Evolutionary conservation across 2,888 invertebrate species (phyloP), one percentile per base, ranked within the genome.

Genomic region (Crepidodera aurea): DNA sequence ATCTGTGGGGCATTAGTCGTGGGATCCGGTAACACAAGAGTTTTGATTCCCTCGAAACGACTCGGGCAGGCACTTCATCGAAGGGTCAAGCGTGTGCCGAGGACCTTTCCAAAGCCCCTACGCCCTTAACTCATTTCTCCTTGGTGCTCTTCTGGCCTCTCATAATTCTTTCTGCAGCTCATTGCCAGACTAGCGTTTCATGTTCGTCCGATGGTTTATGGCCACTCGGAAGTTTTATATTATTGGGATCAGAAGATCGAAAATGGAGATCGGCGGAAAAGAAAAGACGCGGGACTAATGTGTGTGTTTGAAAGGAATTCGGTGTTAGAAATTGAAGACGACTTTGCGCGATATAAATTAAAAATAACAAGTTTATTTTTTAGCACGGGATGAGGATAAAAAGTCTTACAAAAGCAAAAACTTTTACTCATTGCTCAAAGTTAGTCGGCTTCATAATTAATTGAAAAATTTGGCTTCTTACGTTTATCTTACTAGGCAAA

Each of bases 121-220:
- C 25, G 37, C 37, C 66, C 66, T 62, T 62, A 65, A 69, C 68
- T 68, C 69, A 68, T 68, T 68, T 68, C 69, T 69, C 67, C 64
- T 65, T 66, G 66, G 62, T 67, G 68, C 67, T 65, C 60, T 66
- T 60, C 60, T 56, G 65, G 59, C 62, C 69, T 65, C 69, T 64
- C 62, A 67, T 65, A 67, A 65, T 62, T 64, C 67, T 60, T 67
- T 64, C 60, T 60, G 62, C 46, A 61, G 50, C 53, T 60, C 63
- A 61, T 55, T 64, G 51, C 63, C 59, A 64, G 64, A 66, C 48
- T 51, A 60, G 57, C 64, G 60, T 64, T 64, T 62, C 62, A 60
- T 62, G 54, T 59, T 60, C 15, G 48, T 27, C 34, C 29, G 48
- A 62, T 65, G 62, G 56, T 65, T 62, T 65, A 62, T 65, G 18